Conservation (phyloP, 2,888 invertebrate species). For the Anodontia alba region DNA sequence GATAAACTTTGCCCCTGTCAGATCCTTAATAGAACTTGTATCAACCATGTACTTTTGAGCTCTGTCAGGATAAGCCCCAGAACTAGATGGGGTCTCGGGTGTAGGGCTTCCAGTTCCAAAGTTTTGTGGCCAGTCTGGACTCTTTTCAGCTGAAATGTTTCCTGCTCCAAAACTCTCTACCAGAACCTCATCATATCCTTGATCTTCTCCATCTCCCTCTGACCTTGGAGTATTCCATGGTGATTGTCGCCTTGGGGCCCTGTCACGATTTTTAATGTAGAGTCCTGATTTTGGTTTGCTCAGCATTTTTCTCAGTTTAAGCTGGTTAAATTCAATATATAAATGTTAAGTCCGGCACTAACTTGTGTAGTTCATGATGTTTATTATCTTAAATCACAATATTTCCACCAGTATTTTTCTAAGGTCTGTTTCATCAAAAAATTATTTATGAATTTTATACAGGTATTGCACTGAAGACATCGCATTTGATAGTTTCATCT, state of each 20-base stretch:
- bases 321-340: too few species aligned
- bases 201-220: background rate
- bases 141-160: conserved; percentile 25
- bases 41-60: conserved; percentile 56
- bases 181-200: conserved; percentile 26
- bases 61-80: conserved; percentile 28
- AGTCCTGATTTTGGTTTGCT: conserved; percentile 47
- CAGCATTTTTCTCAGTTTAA: background rate
- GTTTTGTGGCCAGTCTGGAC: background rate
- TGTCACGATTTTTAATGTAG: conserved; percentile 52
- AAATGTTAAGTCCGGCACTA: too few species aligned
- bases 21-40: conserved; percentile 44
- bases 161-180: conserved; percentile 57
- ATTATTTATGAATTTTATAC: too few species aligned
- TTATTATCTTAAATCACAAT: too few species aligned
- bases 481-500: too few species aligned
- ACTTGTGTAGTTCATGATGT: too few species aligned
- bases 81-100: conserved; percentile 15
- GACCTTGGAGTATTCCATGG: background rate
- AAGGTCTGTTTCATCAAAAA: too few species aligned
- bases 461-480: too few species aligned
- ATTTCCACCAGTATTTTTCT: too few species aligned
- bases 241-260: conserved; percentile 16
- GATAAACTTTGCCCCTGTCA: conserved; percentile 59
- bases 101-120: conserved; percentile 4